These are phyloP conservation scores for Machimus atricapillus DNA, from an alignment of 2,888 invertebrate species.

Conservation along the genomic window DNA sequence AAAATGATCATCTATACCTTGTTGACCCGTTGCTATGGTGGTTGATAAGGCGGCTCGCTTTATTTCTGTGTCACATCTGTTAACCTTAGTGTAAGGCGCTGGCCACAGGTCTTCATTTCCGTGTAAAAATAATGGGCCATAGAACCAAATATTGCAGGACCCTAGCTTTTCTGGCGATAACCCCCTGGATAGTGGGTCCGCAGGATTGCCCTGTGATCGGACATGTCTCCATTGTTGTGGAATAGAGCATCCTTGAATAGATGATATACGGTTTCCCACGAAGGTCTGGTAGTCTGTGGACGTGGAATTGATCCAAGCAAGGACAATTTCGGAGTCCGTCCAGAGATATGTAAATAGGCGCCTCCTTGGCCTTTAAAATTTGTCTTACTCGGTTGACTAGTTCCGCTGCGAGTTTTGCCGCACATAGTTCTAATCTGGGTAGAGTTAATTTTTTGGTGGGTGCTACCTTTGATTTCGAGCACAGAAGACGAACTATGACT, in stretches of 20 bases:
- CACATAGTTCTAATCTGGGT: constrained; percentile 49
- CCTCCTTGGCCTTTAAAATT: not conserved
- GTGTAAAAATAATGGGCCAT: not conserved
- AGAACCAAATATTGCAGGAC: not conserved
- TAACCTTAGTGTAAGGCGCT: not conserved
- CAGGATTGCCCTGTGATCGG: constrained; percentile 41
- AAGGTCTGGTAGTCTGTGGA: not conserved
- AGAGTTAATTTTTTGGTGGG: constrained; percentile 48
- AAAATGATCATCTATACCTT: not conserved
- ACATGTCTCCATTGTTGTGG: constrained; percentile 43
- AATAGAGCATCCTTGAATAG: constrained; percentile 37
- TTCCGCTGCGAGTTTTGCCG: constrained; percentile 32
- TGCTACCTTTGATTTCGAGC: constrained; percentile 43
- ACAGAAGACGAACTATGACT: constrained; percentile 39
- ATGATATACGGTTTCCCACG: constrained; percentile 46
- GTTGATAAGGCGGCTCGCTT: not conserved
- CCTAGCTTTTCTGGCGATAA: not conserved
- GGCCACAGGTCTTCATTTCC: not conserved
- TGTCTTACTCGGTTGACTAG: not conserved
- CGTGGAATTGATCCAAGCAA: not conserved
- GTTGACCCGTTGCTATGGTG: not conserved
- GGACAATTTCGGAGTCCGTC: constrained; percentile 26
- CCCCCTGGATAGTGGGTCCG: constrained; percentile 33
- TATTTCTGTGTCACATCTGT: not conserved
- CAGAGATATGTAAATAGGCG: not conserved